Base-by-base conservation (phyloP, 2,113 vertebrate genomes). In the Puntigrus tetrazona region DNA sequence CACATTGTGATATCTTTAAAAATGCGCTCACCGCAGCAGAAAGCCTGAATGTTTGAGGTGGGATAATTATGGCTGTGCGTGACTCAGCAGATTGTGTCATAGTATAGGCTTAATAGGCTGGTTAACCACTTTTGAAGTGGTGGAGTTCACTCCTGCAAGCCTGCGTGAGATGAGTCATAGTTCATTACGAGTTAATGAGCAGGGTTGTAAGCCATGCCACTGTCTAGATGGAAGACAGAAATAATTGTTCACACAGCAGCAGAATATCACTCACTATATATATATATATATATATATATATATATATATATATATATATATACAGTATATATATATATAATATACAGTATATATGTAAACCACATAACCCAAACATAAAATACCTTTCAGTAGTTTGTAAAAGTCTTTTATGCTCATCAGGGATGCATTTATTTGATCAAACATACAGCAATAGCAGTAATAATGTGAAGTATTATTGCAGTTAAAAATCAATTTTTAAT, bases 61-160 rank as follows among this genome's bases (percentile, higher is more conserved):
- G 47, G 47, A 76, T 73, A 73, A 45, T 73, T 36, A 52, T 76
- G 74, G 31, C 45, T 34, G 8, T 57, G 45, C 1, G 22, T 61
- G 50, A 59, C 52, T 78, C 34, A 59, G 34, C 50, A 78, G 76
- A 38, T 59, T 57, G 76, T 16, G 34, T 38, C 7, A 38, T 78
- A 34, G 10, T 25, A 38, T n/a, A 34, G 13, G 52, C 20, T 41
- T 61, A 78, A 25, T 38, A 59, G 11, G 34, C 29, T 59, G 76
- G 52, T 78, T 27, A 57, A 78, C 52, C 34, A 14, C 20, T n/a
- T 59, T 78, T 59, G 52, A 45, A 74, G 52, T 41, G 31, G 31
- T 13, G 20, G 7, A 29, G 72, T 74, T 77, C 16, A 27, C 27
- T 69, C 65, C 18, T 75, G 8, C 25, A 78, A 41, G 52, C 22